Base-by-base conservation (phyloP, 2,113 vertebrate genomes). In the Ardeotis arabs region DNA sequence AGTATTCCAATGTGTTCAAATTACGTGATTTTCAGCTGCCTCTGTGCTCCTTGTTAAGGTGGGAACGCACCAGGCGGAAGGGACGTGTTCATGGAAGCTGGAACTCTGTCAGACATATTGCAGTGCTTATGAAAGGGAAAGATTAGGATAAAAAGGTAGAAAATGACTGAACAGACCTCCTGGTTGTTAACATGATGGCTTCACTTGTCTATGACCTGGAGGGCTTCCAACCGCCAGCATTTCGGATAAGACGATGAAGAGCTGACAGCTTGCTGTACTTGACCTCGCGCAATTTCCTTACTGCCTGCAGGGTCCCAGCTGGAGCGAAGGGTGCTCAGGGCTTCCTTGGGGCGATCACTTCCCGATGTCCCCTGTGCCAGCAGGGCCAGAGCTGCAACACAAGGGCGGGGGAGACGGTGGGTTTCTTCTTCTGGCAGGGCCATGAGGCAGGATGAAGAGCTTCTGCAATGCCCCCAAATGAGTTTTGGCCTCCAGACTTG, bases 291-390 rank as follows among this genome's bases (percentile, higher is more conserved):
- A 10, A 92, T 94, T 80, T 81, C 73, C 59, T 44, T 35, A 4
- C 37, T 12, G 0, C 82, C 66, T 29, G 31, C 67, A 9, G 49
- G 24, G 39, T 22, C 33, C 50, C 80, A 84, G 76, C 45, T 89
- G 77, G 49, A 69, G 12, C 0, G 0, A 14, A 19, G 49, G 58
- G 56, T 74, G 50, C 72, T 63, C 41, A 50, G 35, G 22, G 2
- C 13, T 9, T 14, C 19, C 37, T 0, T 0, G 9, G 31, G 28
- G 8, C 0, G 0, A 29, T 62, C 60, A 11, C 2, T 3, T 10
- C 24, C 25, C 9, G 1, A 16, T 27, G 35, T 72, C 12, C 28
- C 22, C 39, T 21, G 21, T 37, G 47, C 55, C 45, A 69, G 33
- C 4, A 3, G 8, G 14, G 35, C 25, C 62, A 82, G 66, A 52